phyloP scores from a whole-genome alignment of 2,888 invertebrate genomes.

The Julus scanicus region DNA sequence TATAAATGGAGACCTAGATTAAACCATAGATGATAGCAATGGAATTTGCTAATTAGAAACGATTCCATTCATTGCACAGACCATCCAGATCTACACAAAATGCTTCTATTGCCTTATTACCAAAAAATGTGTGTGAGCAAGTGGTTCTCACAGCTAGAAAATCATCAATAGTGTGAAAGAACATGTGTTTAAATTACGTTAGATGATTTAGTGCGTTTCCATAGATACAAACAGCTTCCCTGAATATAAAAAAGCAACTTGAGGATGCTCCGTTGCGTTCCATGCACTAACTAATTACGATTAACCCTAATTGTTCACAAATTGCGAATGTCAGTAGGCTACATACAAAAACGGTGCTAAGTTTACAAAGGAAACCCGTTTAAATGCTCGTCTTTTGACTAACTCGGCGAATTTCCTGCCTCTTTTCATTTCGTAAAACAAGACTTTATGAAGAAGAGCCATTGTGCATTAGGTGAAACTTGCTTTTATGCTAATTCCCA shows the following conservation, averaged over 20 bases:
- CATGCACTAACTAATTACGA: constrained; percentile 24
- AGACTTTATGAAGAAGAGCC: not conserved
- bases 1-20: not conserved
- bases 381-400: constrained; percentile 34
- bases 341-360: not conserved
- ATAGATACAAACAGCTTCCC: not conserved
- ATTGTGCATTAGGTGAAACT: constrained; percentile 16
- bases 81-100: too few species aligned
- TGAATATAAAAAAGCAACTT: not conserved
- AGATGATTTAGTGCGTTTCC: not conserved
- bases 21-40: too few species aligned
- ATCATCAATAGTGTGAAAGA: not conserved
- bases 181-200: not conserved
- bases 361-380: not conserved
- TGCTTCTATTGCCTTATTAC: too few species aligned
- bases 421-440: not conserved
- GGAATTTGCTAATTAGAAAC: too few species aligned
- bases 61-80: too few species aligned
- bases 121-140: too few species aligned
- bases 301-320: not conserved
- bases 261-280: not conserved
- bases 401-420: constrained; percentile 35
- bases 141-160: too few species aligned
- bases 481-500: constrained; percentile 10
- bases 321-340: not conserved